Conservation (phyloP, 2,888 invertebrate genomes). For the Hirtodrosophila cameraria region DNA sequence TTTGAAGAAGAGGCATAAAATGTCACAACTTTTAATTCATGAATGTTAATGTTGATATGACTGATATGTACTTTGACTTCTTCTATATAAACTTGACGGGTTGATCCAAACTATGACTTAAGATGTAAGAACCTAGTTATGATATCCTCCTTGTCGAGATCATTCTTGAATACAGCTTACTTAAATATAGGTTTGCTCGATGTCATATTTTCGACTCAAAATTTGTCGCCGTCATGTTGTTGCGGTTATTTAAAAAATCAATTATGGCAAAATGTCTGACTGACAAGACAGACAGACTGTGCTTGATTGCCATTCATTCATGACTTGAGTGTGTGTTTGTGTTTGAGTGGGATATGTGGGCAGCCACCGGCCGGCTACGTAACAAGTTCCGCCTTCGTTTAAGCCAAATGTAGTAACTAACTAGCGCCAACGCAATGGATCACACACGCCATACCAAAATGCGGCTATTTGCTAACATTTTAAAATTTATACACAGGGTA, state of each 20-base stretch:
- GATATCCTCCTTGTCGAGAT: not conserved
- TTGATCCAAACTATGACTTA: too few relatives aligned
- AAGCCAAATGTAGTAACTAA: slow-evolving; percentile 80
- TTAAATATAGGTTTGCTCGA: slow-evolving; percentile 9
- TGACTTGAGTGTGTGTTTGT: slow-evolving; percentile 47
- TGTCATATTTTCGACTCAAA: slow-evolving; percentile 56
- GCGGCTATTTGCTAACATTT: slow-evolving; percentile 3
- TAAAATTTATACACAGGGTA: not conserved
- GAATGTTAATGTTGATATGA: too few relatives aligned
- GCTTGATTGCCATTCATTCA: slow-evolving; percentile 68
- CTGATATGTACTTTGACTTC: too few relatives aligned
- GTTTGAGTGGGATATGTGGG: slow-evolving; percentile 60
- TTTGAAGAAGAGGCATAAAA: too few relatives aligned
- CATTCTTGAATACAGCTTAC: not conserved
- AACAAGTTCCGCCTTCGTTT: slow-evolving; percentile 81
- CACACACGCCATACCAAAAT: slow-evolving; percentile 32
- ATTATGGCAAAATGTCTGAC: slow-evolving; percentile 64
- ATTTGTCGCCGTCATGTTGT: slow-evolving; percentile 74
- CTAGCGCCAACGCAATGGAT: slow-evolving; percentile 58
- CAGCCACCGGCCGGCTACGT: slow-evolving; percentile 74
- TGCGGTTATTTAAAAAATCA: slow-evolving; percentile 67
- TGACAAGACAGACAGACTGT: slow-evolving; percentile 32
- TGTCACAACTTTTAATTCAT: too few relatives aligned
- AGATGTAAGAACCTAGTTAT: too few relatives aligned
- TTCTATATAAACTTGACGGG: too few relatives aligned